These are phyloP conservation scores for Prinia subflava DNA, from an alignment of 2,113 vertebrate genomes.

Conservation along the genomic window DNA sequence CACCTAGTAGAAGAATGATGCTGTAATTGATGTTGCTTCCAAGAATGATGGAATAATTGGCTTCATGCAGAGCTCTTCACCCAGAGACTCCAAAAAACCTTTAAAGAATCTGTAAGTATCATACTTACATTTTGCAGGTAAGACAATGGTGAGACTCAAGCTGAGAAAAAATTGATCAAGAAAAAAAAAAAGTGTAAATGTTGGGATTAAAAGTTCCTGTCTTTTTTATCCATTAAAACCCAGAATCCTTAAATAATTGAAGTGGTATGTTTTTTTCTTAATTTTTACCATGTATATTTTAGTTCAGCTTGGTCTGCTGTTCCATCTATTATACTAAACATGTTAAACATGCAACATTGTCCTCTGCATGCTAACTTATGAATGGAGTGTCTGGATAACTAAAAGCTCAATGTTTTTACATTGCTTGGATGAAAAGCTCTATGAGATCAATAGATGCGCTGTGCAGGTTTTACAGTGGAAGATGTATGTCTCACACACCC, in stretches of 20 bases:
- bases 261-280: not conserved
- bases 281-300: not conserved
- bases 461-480: slow-evolving; percentile 20
- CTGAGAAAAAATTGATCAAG: not conserved
- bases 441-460: not conserved
- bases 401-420: not conserved
- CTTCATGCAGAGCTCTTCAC: not conserved
- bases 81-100: not conserved
- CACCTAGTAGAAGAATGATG: not conserved
- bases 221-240: not conserved
- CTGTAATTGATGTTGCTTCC: not conserved
- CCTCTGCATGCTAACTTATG: not conserved
- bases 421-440: not conserved
- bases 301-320: not conserved
- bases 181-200: not conserved
- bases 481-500: not conserved
- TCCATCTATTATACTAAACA: not conserved
- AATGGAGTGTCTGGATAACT: not conserved
- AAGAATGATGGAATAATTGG: not conserved
- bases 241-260: not conserved
- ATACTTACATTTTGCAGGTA: not conserved
- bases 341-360: not conserved
- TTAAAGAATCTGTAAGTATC: not conserved
- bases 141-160: not conserved
- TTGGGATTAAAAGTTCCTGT: not conserved